Conservation (phyloP, 1,140 invertebrate species). For the Tetranychus urticae region DNA sequence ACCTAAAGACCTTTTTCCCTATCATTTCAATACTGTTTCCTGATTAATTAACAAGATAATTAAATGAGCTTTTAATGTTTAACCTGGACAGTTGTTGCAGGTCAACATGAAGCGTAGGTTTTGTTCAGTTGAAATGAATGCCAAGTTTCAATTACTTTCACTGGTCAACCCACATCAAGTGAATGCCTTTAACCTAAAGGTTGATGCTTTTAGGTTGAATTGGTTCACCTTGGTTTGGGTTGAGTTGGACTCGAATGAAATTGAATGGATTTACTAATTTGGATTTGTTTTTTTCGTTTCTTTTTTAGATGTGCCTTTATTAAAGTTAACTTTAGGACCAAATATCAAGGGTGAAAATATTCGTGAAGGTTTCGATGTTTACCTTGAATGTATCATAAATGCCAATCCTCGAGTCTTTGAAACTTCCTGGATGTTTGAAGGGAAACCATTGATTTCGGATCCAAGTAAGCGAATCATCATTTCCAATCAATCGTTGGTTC, state of each 20-base stretch:
- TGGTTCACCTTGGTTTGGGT: neutral
- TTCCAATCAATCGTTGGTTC: constrained; percentile 35
- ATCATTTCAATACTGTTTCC: no score
- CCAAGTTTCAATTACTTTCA: no score
- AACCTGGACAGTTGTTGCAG: no score
- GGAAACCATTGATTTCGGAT: constrained; percentile 25
- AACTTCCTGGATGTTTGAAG: constrained; percentile 55
- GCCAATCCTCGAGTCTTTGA: constrained; percentile 59
- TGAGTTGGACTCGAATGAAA: neutral
- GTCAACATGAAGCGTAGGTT: no score
- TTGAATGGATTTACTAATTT: no score
- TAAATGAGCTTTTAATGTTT: no score
- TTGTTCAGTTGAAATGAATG: no score
- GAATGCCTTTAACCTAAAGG: no score
- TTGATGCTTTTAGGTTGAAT: neutral
- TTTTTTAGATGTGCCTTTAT: constrained; percentile 48
- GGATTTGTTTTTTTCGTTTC: constrained; percentile 10
- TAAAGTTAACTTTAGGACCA: constrained; percentile 50
- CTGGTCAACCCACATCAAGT: no score
- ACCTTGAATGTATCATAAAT: constrained; percentile 28
- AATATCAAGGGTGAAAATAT: constrained; percentile 27
- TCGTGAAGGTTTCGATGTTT: neutral
- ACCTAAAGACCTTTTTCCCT: no score
- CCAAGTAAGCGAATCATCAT: constrained; percentile 52
- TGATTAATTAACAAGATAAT: no score